These are phyloP conservation scores for Ptychobarbus kaznakovi DNA, from an alignment of 2,797 vertebrate species.

Conservation along the genomic window DNA sequence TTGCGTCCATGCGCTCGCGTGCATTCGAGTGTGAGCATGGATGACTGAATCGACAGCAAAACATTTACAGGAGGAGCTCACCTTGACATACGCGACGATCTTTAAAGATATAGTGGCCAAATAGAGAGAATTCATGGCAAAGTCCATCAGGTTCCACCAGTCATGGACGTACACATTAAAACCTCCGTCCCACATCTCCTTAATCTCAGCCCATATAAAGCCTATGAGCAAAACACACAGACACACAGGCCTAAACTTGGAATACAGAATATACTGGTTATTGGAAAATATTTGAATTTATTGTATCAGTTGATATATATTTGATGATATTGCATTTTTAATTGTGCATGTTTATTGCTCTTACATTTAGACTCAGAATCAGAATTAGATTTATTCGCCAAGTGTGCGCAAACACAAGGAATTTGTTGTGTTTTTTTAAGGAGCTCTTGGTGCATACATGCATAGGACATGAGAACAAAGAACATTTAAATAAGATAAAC, in stretches of 20 bases:
- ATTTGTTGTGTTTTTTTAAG: not conserved
- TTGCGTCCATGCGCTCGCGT: slow-evolving; percentile 15
- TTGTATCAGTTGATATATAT: not conserved
- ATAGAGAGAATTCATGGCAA: slow-evolving; percentile 97
- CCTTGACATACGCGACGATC: slow-evolving; percentile 97
- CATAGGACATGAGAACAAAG: not conserved
- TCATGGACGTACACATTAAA: slow-evolving; percentile 96
- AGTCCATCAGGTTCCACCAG: slow-evolving; percentile 99
- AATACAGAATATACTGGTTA: not conserved
- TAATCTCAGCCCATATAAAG: slow-evolving; percentile 98
- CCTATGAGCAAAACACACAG: slow-evolving; percentile 73
- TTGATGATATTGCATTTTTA: not conserved
- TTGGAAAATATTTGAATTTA: not conserved
- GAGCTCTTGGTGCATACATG: not conserved
- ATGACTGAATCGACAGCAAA: slow-evolving; percentile 9
- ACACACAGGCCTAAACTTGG: slow-evolving; percentile 11
- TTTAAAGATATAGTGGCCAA: slow-evolving; percentile 96
- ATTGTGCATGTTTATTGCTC: too few species aligned
- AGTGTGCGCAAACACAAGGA: not conserved
- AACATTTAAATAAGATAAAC: too few species aligned
- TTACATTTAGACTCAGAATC: not conserved
- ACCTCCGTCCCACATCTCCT: slow-evolving; percentile 98
- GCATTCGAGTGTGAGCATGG: not conserved
- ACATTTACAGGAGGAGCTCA: slow-evolving; percentile 66
- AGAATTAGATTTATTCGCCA: not conserved